phyloP scores from a whole-genome alignment of 2,113 vertebrate genomes.

The Saguinus midas region DNA sequence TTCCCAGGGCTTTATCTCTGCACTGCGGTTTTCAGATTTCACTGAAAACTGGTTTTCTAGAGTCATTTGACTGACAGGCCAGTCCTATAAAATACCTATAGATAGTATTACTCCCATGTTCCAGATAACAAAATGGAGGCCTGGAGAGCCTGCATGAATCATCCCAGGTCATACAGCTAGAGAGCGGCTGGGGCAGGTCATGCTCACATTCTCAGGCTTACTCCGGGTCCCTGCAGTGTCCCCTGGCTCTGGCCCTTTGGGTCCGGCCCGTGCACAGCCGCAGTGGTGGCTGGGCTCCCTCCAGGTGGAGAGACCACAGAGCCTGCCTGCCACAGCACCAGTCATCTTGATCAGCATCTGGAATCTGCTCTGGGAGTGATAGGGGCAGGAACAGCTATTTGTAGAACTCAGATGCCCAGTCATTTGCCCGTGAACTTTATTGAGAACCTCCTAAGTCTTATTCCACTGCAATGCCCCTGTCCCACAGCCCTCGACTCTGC shows the following conservation, averaged over 20 bases:
- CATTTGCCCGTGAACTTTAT: background rate
- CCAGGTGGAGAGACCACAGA: background rate
- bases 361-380: background rate
- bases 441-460: background rate
- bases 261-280: background rate
- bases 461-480: rapidly evolving
- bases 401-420: background rate
- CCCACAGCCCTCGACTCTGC: rapidly evolving
- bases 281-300: background rate
- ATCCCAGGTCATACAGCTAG: background rate
- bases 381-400: background rate
- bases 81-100: background rate
- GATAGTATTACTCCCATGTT: background rate
- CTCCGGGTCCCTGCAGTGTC: no score
- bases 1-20: background rate
- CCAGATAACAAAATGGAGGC: background rate
- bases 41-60: no score
- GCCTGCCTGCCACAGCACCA: background rate
- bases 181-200: background rate
- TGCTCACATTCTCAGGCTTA: background rate
- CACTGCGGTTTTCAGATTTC: background rate
- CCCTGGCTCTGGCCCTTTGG: background rate
- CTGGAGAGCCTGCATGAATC: background rate
- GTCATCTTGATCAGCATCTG: background rate
- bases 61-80: background rate